Conservation (phyloP, 64 coral and sea anemone species). For the Actinia tenebrosa region DNA sequence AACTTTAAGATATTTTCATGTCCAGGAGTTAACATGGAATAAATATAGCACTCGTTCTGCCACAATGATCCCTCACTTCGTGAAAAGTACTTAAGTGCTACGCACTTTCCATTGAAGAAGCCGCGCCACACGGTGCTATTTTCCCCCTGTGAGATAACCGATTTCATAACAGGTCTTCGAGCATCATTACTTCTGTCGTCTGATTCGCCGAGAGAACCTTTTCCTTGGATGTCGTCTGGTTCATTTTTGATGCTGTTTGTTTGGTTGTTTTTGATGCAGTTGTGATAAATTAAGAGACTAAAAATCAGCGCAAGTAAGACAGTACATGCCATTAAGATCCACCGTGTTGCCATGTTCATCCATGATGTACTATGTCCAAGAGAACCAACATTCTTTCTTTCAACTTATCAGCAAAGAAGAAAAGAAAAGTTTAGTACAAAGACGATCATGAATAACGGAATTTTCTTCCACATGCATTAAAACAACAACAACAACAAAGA, state of each 20-base stretch:
- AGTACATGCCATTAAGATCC: not conserved
- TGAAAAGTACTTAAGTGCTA: constrained; percentile 27
- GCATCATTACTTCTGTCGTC: not conserved
- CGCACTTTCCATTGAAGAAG: not conserved
- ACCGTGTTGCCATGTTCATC: not conserved
- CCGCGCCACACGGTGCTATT: constrained; percentile 29
- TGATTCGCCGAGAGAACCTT: not conserved
- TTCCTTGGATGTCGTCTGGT: not conserved
- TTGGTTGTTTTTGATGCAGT: not conserved
- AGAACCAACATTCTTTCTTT: not conserved
- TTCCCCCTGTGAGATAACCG: constrained; percentile 15
- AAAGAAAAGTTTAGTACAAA: not conserved
- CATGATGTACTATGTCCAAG: not conserved
- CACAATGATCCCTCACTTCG: not conserved
- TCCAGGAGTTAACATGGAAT: not conserved
- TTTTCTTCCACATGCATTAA: too few species aligned
- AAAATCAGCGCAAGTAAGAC: not conserved
- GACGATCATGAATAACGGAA: not conserved
- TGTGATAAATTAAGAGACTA: not conserved
- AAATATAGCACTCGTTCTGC: constrained; percentile 25
- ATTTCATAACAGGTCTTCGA: not conserved
- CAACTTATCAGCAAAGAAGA: not conserved
- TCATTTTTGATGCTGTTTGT: not conserved
- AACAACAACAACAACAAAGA: not conserved
- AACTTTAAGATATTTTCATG: constrained; percentile 31